These are phyloP conservation scores for Caenorhabditis tropicalis DNA, from an alignment of 1,140 invertebrate genomes.

Conservation along the genomic window DNA sequence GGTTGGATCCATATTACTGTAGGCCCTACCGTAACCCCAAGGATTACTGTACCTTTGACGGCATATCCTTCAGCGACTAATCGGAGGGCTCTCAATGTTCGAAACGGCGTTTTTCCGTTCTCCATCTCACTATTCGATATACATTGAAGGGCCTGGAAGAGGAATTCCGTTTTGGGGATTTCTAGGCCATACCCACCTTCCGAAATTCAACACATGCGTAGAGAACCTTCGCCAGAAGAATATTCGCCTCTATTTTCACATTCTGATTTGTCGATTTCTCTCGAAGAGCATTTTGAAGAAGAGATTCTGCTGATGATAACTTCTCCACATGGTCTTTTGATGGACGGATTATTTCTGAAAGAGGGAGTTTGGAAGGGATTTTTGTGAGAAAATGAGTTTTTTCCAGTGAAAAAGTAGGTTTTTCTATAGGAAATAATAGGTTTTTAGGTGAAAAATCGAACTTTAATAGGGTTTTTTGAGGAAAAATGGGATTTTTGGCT, in stretches of 20 bases:
- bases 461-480: not conserved
- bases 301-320: slow-evolving; percentile 10
- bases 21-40: too few relatives aligned
- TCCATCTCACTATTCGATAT: slow-evolving; percentile 53
- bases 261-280: not conserved
- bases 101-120: slow-evolving; percentile 48
- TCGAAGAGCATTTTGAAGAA: not conserved
- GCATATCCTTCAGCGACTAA: slow-evolving; percentile 58
- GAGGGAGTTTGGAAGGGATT: not conserved
- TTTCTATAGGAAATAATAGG: not conserved
- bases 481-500: not conserved
- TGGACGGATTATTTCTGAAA: slow-evolving; percentile 37
- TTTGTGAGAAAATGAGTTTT: not conserved
- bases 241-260: slow-evolving; percentile 37
- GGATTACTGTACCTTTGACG: slow-evolving; percentile 54
- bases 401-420: not conserved
- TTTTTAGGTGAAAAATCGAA: not conserved
- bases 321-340: not conserved
- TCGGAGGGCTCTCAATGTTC: slow-evolving; percentile 51
- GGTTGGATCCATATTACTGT: too few relatives aligned
- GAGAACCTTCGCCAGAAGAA: slow-evolving; percentile 19
- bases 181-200: not conserved
- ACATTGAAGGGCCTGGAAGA: slow-evolving; percentile 47
- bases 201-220: slow-evolving; percentile 25
- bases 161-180: not conserved